phyloP scores from a whole-genome alignment of 1,140 invertebrate genomes.

The Pogonomyrmex californicus region DNA sequence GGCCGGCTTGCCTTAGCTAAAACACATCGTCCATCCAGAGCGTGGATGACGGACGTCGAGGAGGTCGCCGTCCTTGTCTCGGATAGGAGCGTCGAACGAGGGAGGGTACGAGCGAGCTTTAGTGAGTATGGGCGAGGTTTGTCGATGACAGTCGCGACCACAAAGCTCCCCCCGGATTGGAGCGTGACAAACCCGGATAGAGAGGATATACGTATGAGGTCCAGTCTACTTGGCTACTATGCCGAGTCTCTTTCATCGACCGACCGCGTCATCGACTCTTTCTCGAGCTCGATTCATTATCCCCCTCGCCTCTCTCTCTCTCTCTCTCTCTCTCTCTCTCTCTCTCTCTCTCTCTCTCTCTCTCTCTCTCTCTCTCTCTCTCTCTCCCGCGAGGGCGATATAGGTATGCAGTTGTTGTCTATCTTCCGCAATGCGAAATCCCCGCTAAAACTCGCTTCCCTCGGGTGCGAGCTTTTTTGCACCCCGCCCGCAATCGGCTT shows the following conservation, averaged over 20 bases:
- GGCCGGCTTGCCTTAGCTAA: slow-evolving; percentile 66
- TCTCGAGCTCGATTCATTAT: slow-evolving; percentile 40
- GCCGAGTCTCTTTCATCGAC: not conserved
- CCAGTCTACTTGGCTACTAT: slow-evolving; percentile 21
- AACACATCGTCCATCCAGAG: slow-evolving; percentile 60
- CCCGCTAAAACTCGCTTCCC: slow-evolving; percentile 49
- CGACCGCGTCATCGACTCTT: slow-evolving; percentile 37
- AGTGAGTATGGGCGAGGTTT: slow-evolving; percentile 45
- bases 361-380: not conserved
- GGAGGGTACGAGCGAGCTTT: not conserved
- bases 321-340: too few relatives aligned
- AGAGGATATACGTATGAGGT: slow-evolving; percentile 69
- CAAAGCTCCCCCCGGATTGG: slow-evolving; percentile 60
- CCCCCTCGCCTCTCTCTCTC: not conserved
- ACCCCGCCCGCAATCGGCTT: slow-evolving; percentile 50
- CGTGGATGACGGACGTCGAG: not conserved
- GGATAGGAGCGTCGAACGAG: slow-evolving; percentile 7
- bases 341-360: not conserved
- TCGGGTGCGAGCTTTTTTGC: slow-evolving; percentile 22
- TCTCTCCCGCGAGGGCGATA: not conserved
- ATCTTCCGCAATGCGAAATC: slow-evolving; percentile 65
- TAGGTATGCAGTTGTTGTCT: slow-evolving; percentile 61
- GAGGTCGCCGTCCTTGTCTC: slow-evolving; percentile 6
- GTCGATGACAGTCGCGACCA: slow-evolving; percentile 69
- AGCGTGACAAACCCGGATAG: slow-evolving; percentile 74